Conservation (phyloP, 2,888 invertebrate species). For the Hypercompe scribonia region DNA sequence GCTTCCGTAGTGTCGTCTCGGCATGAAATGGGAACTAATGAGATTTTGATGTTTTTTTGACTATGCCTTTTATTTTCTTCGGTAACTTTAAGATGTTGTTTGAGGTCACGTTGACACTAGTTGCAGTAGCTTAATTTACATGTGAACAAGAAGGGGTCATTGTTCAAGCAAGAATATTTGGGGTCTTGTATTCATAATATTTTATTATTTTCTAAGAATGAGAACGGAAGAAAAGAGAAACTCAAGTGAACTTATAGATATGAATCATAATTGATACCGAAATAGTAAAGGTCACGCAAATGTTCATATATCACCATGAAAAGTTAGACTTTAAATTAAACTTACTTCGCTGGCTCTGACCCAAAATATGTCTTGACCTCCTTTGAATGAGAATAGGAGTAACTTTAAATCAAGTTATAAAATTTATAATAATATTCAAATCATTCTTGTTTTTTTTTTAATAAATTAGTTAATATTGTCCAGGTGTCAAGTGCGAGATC, state of each 20-base stretch:
- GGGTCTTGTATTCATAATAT: too few species aligned
- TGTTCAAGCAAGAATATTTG: neutral
- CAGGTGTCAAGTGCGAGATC: too few species aligned
- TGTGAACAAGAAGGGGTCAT: neutral
- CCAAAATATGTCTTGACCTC: too few species aligned
- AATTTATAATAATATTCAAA: too few species aligned
- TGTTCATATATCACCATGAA: neutral
- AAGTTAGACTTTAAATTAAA: neutral
- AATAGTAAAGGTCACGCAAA: neutral
- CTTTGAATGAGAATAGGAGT: too few species aligned
- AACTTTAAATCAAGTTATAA: too few species aligned
- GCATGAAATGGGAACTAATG: conserved; percentile 86
- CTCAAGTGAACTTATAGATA: neutral
- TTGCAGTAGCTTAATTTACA: conserved; percentile 38
- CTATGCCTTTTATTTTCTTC: conserved; percentile 84
- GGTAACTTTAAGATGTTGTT: conserved; percentile 71
- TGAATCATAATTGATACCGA: neutral
- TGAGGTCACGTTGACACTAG: conserved; percentile 60
- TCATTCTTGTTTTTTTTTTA: neutral
- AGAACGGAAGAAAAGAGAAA: neutral
- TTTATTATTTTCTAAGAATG: neutral
- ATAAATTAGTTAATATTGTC: neutral
- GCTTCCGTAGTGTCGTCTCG: conserved; percentile 86
- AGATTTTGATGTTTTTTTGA: conserved; percentile 87
- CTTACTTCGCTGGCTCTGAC: too few species aligned